These are phyloP conservation scores for Sphaerodactylus townsendi DNA, from an alignment of 2,113 vertebrate species.

Conservation along the genomic window DNA sequence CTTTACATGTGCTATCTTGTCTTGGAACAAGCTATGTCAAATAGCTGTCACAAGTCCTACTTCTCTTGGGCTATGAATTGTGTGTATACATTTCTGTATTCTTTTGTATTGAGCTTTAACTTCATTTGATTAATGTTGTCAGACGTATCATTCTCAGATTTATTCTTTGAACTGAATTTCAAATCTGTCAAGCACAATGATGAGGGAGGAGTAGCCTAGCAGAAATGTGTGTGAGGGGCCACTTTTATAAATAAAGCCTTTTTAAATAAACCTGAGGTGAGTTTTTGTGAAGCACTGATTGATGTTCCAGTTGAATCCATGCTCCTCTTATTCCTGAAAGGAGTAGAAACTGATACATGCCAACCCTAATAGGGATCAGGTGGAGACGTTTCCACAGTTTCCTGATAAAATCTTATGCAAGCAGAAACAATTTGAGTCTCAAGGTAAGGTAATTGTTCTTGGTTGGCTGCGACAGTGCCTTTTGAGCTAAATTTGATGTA, in stretches of 20 bases:
- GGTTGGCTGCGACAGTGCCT: no score
- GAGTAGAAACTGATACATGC: no score
- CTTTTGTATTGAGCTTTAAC: conserved; percentile 57
- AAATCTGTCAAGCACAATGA: not conserved
- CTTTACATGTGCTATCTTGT: conserved; percentile 64
- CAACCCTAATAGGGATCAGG: no score
- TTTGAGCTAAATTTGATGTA: no score
- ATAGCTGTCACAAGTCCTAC: conserved; percentile 32
- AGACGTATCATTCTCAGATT: conserved; percentile 23
- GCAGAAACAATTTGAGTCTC: no score
- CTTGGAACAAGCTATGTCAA: conserved; percentile 60
- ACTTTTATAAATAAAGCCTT: conserved; percentile 26
- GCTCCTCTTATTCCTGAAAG: not conserved
- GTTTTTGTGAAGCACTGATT: not conserved
- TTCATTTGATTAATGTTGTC: conserved; percentile 59
- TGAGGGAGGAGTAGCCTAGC: conserved; percentile 26
- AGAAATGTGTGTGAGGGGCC: conserved; percentile 38
- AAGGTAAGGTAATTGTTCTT: no score
- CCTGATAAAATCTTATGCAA: no score
- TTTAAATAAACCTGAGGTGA: conserved; percentile 21
- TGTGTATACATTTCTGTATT: conserved; percentile 63
- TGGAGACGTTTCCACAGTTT: no score
- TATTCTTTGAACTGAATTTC: conserved; percentile 11
- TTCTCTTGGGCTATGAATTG: conserved; percentile 56
- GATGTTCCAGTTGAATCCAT: not conserved